Evolutionary conservation across 1,140 invertebrate genomes (phyloP).

Genomic region (Zaprionus vittiger): DNA sequence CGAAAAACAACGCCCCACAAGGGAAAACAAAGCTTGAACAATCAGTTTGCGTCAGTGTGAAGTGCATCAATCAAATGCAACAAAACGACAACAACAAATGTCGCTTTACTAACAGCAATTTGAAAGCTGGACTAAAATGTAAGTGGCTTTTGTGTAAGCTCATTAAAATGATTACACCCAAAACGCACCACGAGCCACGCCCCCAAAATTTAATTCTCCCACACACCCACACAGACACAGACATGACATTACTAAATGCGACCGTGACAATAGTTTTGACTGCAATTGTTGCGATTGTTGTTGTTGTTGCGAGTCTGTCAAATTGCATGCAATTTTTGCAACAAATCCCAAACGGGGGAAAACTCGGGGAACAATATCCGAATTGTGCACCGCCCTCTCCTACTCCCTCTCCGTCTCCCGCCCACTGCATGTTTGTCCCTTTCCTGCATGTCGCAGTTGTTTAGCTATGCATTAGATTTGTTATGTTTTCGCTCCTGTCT

Average conservation of each 20-base stretch:
- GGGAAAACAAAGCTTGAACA: conserved; percentile 30
- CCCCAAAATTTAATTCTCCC: conserved; percentile 23
- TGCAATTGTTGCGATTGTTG: conserved; percentile 33
- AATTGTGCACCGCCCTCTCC: neutral
- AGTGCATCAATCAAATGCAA: conserved; percentile 59
- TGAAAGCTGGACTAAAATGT: conserved; percentile 25
- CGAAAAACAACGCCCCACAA: conserved; percentile 13
- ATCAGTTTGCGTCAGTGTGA: conserved; percentile 29
- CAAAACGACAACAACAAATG: conserved; percentile 20
- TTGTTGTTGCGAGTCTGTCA: conserved; percentile 44
- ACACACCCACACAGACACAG: conserved; percentile 22
- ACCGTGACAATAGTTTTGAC: conserved; percentile 59
- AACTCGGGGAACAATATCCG: conserved; percentile 9
- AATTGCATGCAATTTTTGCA: conserved; percentile 69
- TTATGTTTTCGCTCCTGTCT: conserved; percentile 32
- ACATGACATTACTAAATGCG: conserved; percentile 48
- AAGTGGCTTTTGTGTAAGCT: conserved; percentile 64
- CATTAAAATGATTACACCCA: conserved; percentile 67
- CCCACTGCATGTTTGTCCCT: neutral
- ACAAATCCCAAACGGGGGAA: conserved; percentile 41
- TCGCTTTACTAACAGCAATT: conserved; percentile 39
- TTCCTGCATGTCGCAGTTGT: conserved; percentile 38
- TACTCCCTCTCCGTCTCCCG: neutral
- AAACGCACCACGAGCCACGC: conserved; percentile 27
- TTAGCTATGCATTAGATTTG: conserved; percentile 77